phyloP scores from a whole-genome alignment of 1,140 invertebrate genomes.

The Eupristina koningsbergeri region DNA sequence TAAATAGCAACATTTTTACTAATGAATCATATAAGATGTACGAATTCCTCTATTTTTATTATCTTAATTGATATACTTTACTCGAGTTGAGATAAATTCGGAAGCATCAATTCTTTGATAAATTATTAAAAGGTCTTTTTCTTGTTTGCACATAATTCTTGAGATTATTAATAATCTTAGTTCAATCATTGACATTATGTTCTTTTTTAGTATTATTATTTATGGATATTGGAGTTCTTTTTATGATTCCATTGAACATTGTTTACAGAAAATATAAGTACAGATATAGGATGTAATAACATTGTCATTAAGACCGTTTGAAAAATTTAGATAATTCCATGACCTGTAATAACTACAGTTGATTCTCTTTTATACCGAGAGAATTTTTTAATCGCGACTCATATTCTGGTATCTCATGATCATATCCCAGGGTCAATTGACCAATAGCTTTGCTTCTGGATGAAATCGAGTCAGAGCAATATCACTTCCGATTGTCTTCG shows the following conservation, averaged over 20 bases:
- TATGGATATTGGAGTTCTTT: background rate
- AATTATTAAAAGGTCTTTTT: too few relatives aligned
- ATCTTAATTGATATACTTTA: too few relatives aligned
- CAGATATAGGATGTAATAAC: background rate
- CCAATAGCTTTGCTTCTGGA: background rate
- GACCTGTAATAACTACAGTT: background rate
- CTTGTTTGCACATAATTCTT: too few relatives aligned
- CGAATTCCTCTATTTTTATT: too few relatives aligned
- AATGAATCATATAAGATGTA: background rate
- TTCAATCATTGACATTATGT: too few relatives aligned
- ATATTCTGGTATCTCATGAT: slow-evolving; percentile 25
- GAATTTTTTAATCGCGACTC: background rate
- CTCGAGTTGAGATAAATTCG: too few relatives aligned
- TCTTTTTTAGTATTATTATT: too few relatives aligned
- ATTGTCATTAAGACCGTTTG: slow-evolving; percentile 31
- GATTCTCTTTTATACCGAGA: background rate
- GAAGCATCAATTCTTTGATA: too few relatives aligned
- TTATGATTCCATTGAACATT: background rate
- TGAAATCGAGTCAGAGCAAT: background rate
- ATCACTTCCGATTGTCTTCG: background rate
- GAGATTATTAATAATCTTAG: too few relatives aligned
- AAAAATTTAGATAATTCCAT: slow-evolving; percentile 8
- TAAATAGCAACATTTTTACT: background rate
- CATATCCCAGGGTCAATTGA: background rate
- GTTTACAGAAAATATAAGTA: background rate